Evolutionary conservation across 2,113 vertebrate genomes (phyloP).

Genomic region (Cyprichromis sp.): DNA sequence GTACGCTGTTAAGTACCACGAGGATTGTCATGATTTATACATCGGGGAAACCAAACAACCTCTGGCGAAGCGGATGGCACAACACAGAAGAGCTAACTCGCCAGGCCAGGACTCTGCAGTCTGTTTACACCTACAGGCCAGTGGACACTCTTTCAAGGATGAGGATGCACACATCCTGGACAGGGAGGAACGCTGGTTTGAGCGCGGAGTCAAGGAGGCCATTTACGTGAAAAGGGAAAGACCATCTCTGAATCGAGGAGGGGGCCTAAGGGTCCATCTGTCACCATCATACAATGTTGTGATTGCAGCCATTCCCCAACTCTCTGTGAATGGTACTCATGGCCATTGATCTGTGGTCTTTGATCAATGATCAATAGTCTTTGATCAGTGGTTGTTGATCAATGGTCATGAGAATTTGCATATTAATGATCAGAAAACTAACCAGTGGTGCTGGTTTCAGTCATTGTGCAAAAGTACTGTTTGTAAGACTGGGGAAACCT

Average conservation of each 20-base stretch:
- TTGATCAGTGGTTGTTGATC: not conserved
- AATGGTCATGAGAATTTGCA: not conserved
- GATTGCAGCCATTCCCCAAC: not conserved
- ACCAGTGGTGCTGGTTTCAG: not conserved
- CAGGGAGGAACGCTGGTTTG: not conserved
- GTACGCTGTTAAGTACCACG: fast-evolving
- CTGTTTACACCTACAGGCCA: not conserved
- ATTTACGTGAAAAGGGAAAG: not conserved
- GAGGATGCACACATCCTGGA: not conserved
- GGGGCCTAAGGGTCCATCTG: fast-evolving
- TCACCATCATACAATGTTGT: not conserved
- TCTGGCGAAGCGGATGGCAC: fast-evolving
- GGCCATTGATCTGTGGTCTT: not conserved
- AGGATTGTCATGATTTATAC: not conserved
- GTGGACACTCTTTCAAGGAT: fast-evolving
- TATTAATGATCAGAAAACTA: not conserved
- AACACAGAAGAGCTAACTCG: not conserved
- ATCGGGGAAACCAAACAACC: not conserved
- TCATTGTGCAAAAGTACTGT: not conserved
- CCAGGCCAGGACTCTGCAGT: not conserved
- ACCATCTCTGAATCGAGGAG: not conserved
- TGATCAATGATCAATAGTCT: not conserved
- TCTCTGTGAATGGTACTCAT: not conserved
- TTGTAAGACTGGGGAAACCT: not conserved
- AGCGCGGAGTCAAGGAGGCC: not conserved